A percentile compares a stretch with the other conserved stretches of the same genome.
These are phyloP conservation scores for Gymnarchus niloticus DNA, from an alignment of 2,113 vertebrate genomes.

Conservation along the genomic window DNA sequence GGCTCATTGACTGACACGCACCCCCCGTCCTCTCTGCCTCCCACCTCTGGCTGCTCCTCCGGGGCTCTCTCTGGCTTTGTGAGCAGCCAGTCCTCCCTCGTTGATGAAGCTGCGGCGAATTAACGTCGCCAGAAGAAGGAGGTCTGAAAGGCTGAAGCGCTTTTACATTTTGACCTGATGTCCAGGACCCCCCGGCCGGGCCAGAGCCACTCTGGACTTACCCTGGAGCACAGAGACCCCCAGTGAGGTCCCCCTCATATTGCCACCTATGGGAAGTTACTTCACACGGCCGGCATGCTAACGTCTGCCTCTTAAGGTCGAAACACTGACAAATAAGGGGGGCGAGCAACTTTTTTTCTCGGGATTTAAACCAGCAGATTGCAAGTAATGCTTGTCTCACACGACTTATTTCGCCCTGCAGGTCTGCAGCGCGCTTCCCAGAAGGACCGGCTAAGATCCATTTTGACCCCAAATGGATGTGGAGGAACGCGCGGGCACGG, in stretches of 20 bases:
- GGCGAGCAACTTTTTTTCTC: background rate
- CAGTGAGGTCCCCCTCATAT: background rate
- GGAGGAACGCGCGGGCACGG: background rate
- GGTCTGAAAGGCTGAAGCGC: constrained; percentile 22
- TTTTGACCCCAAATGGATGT: background rate
- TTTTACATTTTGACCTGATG: constrained; percentile 4
- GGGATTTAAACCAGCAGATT: background rate
- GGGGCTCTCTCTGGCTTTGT: constrained; percentile 44
- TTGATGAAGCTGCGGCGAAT: constrained; percentile 75
- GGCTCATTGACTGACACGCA: constrained; percentile 80
- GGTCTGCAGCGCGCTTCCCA: background rate
- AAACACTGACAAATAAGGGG: background rate
- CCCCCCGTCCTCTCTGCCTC: constrained; percentile 32
- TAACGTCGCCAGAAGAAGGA: constrained; percentile 59
- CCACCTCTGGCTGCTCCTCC: constrained; percentile 43
- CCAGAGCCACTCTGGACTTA: background rate
- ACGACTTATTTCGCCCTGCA: background rate
- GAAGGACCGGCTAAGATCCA: background rate
- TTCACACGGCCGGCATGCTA: too few species aligned
- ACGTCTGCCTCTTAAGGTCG: background rate
- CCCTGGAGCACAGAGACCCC: background rate
- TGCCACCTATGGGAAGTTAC: background rate
- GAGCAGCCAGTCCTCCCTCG: constrained; percentile 73
- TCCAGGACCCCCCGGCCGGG: background rate
- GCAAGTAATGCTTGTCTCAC: background rate